A percentile compares a stretch with the other conserved stretches of the same genome.
phyloP scores from a whole-genome alignment of 2,888 invertebrate genomes.

The Dynastes maya region DNA sequence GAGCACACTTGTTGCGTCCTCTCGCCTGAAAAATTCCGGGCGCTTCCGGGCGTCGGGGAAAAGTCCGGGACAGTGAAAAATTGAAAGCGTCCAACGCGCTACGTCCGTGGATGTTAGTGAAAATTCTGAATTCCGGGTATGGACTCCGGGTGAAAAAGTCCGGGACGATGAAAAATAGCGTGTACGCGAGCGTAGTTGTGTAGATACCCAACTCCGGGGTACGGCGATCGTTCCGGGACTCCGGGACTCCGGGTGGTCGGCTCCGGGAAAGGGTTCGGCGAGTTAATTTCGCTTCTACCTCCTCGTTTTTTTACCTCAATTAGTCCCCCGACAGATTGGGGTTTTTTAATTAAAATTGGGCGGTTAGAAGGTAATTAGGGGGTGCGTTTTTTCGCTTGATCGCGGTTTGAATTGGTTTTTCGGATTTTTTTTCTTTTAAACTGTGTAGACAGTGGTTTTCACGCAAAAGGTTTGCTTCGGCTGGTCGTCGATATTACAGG shows the following conservation, averaged over 20 bases:
- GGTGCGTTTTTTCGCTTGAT: constrained; percentile 29
- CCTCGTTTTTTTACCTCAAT: constrained; percentile 55
- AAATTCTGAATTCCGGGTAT: too few relatives aligned
- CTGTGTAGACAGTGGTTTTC: too few relatives aligned
- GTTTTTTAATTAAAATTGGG: constrained; percentile 62
- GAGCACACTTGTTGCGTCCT: constrained; percentile 63
- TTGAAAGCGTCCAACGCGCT: neutral
- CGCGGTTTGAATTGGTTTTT: neutral
- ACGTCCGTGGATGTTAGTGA: too few relatives aligned
- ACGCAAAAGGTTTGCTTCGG: too few relatives aligned
- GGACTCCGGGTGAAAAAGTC: too few relatives aligned
- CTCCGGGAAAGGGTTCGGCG: constrained; percentile 32
- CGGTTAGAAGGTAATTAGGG: constrained; percentile 60
- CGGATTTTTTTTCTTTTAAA: too few relatives aligned
- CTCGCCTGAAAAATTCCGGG: constrained; percentile 54
- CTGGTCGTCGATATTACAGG: too few relatives aligned
- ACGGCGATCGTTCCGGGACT: neutral
- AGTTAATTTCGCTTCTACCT: constrained; percentile 20
- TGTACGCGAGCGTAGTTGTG: too few relatives aligned
- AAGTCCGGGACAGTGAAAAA: constrained; percentile 43
- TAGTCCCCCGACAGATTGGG: constrained; percentile 56
- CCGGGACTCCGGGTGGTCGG: constrained; percentile 9
- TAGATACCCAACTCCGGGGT: too few relatives aligned
- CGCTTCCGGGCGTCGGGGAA: neutral
- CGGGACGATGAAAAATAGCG: too few relatives aligned